A percentile compares a stretch with the other conserved stretches of the same genome.
phyloP scores from a whole-genome alignment of 2,797 vertebrate genomes.

The Sparus aurata region DNA sequence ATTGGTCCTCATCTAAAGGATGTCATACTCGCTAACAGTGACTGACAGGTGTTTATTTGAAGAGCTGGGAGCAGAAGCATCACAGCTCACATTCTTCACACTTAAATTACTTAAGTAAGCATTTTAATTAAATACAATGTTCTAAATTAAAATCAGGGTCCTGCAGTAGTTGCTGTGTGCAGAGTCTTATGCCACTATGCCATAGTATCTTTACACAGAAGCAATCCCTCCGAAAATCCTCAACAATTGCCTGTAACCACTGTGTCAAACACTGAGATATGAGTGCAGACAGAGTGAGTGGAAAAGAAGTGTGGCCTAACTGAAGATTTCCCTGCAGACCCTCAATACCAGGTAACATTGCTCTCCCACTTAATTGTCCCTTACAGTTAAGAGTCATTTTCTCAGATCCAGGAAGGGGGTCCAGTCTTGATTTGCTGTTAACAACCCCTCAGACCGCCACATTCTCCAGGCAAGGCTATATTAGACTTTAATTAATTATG shows the following conservation, averaged over 20 bases:
- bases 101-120: not conserved
- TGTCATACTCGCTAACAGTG: not conserved
- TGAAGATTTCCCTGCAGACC: conserved; percentile 85
- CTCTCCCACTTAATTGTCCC: conserved; percentile 84
- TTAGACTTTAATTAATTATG: conserved; percentile 87
- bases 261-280: conserved; percentile 46
- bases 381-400: conserved; percentile 81
- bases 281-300: conserved; percentile 40
- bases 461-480: conserved; percentile 82
- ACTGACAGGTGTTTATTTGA: conserved; percentile 11
- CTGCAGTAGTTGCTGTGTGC: not conserved
- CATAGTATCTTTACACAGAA: conserved; percentile 29
- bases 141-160: not conserved
- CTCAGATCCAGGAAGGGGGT: conserved; percentile 69
- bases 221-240: conserved; percentile 16
- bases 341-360: conserved; percentile 73
- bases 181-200: conserved; percentile 15
- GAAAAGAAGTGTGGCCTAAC: conserved; percentile 73
- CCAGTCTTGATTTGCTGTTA: conserved; percentile 82
- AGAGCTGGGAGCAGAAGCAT: not conserved
- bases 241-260: conserved; percentile 42
- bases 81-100: not conserved
- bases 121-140: conserved; percentile 15
- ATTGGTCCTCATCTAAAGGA: conserved; percentile 3
- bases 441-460: conserved; percentile 75